Evolutionary conservation across 1,140 invertebrate genomes (phyloP).

Genomic region (Papilio aristodemus): DNA sequence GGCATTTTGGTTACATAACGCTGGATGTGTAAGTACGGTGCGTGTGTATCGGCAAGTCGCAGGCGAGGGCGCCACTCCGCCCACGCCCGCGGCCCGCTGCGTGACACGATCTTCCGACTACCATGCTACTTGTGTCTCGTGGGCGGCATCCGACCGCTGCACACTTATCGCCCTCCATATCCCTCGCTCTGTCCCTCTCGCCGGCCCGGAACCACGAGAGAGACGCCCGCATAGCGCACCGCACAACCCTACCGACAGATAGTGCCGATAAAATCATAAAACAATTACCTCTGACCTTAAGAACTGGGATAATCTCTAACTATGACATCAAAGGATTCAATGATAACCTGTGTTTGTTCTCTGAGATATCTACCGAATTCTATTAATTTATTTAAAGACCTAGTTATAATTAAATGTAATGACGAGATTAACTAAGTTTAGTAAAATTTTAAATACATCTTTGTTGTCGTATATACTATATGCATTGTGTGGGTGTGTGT

Average conservation of each 20-base stretch:
- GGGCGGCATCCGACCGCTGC: conserved; percentile 53
- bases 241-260: conserved; percentile 44
- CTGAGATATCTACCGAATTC: not conserved
- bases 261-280: conserved; percentile 57
- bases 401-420: conserved; percentile 10
- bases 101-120: conserved; percentile 53
- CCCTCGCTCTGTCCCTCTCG: conserved; percentile 47
- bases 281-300: conserved; percentile 66
- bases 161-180: conserved; percentile 47
- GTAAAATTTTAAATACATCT: not conserved
- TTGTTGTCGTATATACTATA: no score
- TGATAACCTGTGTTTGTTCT: not conserved
- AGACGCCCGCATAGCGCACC: conserved; percentile 40
- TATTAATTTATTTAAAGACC: not conserved
- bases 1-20: not conserved
- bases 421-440: not conserved
- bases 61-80: not conserved
- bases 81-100: conserved; percentile 6
- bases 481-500: no score
- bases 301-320: conserved; percentile 35
- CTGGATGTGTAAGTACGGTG: not conserved
- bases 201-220: conserved; percentile 42
- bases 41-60: not conserved
- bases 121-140: conserved; percentile 54
- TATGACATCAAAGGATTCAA: conserved; percentile 30